phyloP scores from a whole-genome alignment of 2,888 invertebrate species.

The Troides helena region DNA sequence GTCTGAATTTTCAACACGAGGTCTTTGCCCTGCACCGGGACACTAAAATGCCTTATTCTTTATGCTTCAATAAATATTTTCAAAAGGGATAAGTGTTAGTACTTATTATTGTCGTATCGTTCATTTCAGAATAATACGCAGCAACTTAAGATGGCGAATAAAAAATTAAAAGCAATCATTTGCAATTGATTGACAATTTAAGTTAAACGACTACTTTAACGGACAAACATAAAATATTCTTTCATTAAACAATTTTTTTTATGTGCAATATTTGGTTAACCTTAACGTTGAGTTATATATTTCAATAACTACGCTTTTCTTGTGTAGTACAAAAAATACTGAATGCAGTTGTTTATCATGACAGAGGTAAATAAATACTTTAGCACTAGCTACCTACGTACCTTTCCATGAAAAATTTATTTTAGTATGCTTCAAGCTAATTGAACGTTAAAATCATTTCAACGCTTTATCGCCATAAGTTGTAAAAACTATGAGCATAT shows the following conservation, averaged over 20 bases:
- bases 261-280: background rate
- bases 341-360: background rate
- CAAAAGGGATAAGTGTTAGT: conserved; percentile 28
- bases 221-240: background rate
- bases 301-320: background rate
- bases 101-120: conserved; percentile 25
- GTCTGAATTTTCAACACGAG: conserved; percentile 33
- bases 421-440: background rate
- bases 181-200: conserved; percentile 21
- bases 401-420: no score
- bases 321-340: background rate
- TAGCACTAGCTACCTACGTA: background rate
- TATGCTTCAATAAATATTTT: conserved; percentile 31
- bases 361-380: background rate
- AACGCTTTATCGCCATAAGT: background rate
- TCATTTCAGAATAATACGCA: conserved; percentile 22
- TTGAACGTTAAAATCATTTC: background rate
- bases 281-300: background rate
- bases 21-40: conserved; percentile 42
- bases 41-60: conserved; percentile 32
- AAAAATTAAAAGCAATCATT: conserved; percentile 16
- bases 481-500: conserved; percentile 1
- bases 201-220: conserved; percentile 11
- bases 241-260: background rate
- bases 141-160: conserved; percentile 16